phyloP scores from a whole-genome alignment of 2,113 vertebrate genomes.

The Bostrychus sinensis region DNA sequence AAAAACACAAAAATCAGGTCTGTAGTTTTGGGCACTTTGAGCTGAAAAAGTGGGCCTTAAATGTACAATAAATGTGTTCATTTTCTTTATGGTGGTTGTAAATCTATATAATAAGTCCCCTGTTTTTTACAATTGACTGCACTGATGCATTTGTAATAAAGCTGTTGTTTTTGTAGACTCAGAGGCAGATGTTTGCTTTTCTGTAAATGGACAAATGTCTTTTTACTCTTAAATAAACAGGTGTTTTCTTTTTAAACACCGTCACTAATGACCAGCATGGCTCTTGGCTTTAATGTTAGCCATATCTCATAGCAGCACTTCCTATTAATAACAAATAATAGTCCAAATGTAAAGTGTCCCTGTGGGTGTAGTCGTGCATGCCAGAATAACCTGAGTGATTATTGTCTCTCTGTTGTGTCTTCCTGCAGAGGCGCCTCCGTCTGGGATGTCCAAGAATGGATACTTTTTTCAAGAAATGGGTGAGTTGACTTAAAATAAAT shows the following conservation, averaged over 20 bases:
- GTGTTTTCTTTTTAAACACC: not conserved
- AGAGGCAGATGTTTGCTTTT: no score
- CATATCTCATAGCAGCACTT: constrained; percentile 9
- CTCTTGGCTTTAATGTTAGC: constrained; percentile 10
- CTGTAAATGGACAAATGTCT: no score
- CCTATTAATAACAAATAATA: constrained; percentile 12
- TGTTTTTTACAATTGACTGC: no score
- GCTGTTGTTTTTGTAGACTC: no score
- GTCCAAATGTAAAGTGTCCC: constrained; percentile 10
- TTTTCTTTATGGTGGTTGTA: no score
- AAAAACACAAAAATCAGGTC: no score
- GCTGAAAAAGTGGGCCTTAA: no score
- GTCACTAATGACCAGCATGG: not conserved
- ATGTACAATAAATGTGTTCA: no score
- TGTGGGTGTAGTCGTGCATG: constrained; percentile 4
- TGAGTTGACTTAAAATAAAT: constrained; percentile 73
- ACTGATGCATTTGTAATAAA: no score
- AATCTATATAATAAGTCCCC: no score
- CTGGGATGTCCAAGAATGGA: constrained; percentile 92
- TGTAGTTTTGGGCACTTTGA: no score
- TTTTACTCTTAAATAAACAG: not conserved
- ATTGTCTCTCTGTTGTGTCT: constrained; percentile 42
- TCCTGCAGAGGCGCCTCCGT: constrained; percentile 79
- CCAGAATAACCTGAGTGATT: constrained; percentile 30
- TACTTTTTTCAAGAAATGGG: constrained; percentile 93